Percentiles rank a stretch among this genome's conserved stretches.
phyloP scores from a whole-genome alignment of 30 jellyfish, hydroid and myxozoan species.

The Clytia hemisphaerica region DNA sequence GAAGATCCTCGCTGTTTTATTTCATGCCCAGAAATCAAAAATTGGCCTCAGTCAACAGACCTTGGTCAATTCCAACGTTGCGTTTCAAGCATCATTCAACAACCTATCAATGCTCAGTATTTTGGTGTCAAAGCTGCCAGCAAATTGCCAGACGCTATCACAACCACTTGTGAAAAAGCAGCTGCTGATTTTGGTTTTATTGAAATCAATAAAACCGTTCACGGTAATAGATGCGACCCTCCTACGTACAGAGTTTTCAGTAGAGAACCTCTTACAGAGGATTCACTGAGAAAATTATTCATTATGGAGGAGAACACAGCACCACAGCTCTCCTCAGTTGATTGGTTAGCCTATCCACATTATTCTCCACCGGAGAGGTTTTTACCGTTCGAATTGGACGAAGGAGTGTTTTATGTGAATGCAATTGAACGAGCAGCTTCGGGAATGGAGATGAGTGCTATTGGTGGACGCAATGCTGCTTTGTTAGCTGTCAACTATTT shows the following conservation, averaged over 20 bases:
- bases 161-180: slow-evolving; percentile 55
- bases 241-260: slow-evolving; percentile 56
- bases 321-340: slow-evolving; percentile 15
- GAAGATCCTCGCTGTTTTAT: slow-evolving; percentile 40
- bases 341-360: slow-evolving; percentile 83
- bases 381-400: slow-evolving; percentile 53
- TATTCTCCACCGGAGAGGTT: slow-evolving; percentile 72
- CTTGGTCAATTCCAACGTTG: slow-evolving; percentile 49
- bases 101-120: slow-evolving; percentile 28
- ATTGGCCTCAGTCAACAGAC: slow-evolving; percentile 52
- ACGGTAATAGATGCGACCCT: slow-evolving; percentile 25
- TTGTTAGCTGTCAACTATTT: slow-evolving; percentile 41
- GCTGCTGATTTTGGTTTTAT: slow-evolving; percentile 31
- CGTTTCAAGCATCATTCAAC: slow-evolving; percentile 66
- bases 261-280: slow-evolving; percentile 45
- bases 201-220: slow-evolving; percentile 36
- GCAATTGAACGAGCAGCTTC: slow-evolving; percentile 86
- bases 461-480: slow-evolving; percentile 88
- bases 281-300: slow-evolving; percentile 25
- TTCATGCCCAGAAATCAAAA: slow-evolving; percentile 37
- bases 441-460: slow-evolving; percentile 92
- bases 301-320: neutral
- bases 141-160: slow-evolving; percentile 43
- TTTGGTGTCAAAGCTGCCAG: slow-evolving; percentile 39
- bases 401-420: slow-evolving; percentile 84